Percentiles rank a stretch among this genome's conserved stretches.
phyloP scores from a whole-genome alignment of 2,113 vertebrate species.

The Podiceps cristatus region DNA sequence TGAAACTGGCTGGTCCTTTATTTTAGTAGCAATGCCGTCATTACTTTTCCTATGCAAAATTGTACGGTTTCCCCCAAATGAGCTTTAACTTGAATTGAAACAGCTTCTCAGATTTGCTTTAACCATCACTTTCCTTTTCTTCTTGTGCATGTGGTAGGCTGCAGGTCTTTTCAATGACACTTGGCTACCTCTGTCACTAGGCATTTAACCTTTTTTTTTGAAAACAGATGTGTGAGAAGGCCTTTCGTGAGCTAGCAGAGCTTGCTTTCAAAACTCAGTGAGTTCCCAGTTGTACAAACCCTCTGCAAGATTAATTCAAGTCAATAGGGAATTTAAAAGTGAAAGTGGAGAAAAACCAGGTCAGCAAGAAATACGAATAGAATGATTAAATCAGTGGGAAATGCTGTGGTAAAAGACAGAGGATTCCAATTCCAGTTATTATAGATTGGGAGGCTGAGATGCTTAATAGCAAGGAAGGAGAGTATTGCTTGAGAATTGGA shows the following conservation, averaged over 20 bases:
- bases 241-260: not conserved
- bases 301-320: constrained; percentile 57
- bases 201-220: not conserved
- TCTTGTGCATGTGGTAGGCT: not conserved
- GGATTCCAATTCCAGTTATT: constrained; percentile 40
- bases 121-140: not conserved
- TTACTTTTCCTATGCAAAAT: not conserved
- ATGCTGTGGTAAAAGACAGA: constrained; percentile 50
- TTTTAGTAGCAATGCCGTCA: not conserved
- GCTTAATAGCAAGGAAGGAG: constrained; percentile 1
- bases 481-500: constrained; percentile 8
- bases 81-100: not conserved
- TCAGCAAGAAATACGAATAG: constrained; percentile 67
- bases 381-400: constrained; percentile 53
- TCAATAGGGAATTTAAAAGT: constrained; percentile 58
- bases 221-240: not conserved
- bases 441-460: not conserved
- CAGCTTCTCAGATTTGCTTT: not conserved
- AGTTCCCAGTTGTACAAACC: not conserved
- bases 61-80: not conserved
- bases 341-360: constrained; percentile 55
- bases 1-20: not conserved
- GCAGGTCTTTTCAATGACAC: not conserved
- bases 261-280: constrained; percentile 20
- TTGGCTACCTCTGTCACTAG: not conserved